A percentile compares a stretch with the other conserved stretches of the same genome.
phyloP scores from a whole-genome alignment of 2,888 invertebrate genomes.

The Polydrusus tereticollis region DNA sequence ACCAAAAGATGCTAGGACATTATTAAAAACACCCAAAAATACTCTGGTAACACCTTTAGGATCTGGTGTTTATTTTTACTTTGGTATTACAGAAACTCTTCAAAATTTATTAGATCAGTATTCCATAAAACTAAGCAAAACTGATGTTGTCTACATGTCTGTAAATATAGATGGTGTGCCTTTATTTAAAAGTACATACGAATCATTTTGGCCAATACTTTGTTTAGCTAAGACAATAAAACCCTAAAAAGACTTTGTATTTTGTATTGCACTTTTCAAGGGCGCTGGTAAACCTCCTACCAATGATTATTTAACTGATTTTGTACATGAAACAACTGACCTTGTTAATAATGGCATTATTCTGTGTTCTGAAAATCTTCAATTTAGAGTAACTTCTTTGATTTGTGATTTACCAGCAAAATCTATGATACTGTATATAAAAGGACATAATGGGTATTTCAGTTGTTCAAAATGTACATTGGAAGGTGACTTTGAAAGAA shows the following conservation, averaged over 20 bases:
- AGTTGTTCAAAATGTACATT: constrained; percentile 35
- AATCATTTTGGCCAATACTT: constrained; percentile 1
- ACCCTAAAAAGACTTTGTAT: not conserved
- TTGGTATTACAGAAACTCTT: too few species aligned
- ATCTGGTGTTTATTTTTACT: too few species aligned
- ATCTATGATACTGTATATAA: constrained; percentile 24
- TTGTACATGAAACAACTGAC: constrained; percentile 16
- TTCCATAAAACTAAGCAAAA: too few species aligned
- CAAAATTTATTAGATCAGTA: too few species aligned
- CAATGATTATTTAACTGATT: constrained; percentile 36
- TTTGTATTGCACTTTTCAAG: not conserved
- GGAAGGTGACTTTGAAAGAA: constrained; percentile 33
- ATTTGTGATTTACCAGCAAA: constrained; percentile 42
- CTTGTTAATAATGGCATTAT: not conserved
- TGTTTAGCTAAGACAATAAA: not conserved
- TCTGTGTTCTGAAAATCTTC: not conserved
- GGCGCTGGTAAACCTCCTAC: constrained; percentile 15
- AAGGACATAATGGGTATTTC: constrained; percentile 29
- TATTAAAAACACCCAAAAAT: too few species aligned
- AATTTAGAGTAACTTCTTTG: not conserved
- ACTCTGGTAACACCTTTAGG: too few species aligned
- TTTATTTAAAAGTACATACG: not conserved
- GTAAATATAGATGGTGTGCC: not conserved
- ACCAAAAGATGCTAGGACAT: too few species aligned
- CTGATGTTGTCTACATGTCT: not conserved